Percentiles rank a stretch among this genome's conserved stretches.
phyloP scores from a whole-genome alignment of 2,888 invertebrate genomes.

The Lordiphosa andalusiaca region DNA sequence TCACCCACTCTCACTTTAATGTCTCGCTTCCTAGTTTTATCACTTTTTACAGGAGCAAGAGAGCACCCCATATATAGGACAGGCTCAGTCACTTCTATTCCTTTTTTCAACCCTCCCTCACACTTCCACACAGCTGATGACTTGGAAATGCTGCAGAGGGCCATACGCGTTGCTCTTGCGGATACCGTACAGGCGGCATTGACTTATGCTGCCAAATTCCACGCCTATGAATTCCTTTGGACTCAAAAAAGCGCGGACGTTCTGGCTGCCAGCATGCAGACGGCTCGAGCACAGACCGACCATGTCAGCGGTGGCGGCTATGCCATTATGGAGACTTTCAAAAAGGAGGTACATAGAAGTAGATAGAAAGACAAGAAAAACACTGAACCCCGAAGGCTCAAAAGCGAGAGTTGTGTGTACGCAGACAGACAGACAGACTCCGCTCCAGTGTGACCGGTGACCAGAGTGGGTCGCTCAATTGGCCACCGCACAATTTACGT shows the following conservation, averaged over 20 bases:
- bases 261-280: conserved; percentile 58
- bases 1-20: no score
- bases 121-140: conserved; percentile 35
- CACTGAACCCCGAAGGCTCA: conserved; percentile 22
- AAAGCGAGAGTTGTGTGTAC: conserved; percentile 26
- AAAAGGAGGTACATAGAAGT: conserved; percentile 71
- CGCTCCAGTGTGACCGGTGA: background rate
- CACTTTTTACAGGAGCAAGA: no score
- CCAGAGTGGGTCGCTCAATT: conserved; percentile 59
- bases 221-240: conserved; percentile 76
- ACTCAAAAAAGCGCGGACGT: conserved; percentile 63
- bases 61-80: no score
- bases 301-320: conserved; percentile 65
- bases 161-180: conserved; percentile 59
- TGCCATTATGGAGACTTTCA: conserved; percentile 76
- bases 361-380: conserved; percentile 24
- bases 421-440: conserved; percentile 14
- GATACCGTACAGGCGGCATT: conserved; percentile 66
- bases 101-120: background rate
- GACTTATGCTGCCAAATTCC: conserved; percentile 72
- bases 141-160: conserved; percentile 57
- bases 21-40: no score
- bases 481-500: conserved; percentile 77
- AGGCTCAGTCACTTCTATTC: no score
- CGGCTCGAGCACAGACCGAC: conserved; percentile 48